Percentiles rank a stretch among this genome's conserved stretches.
These are phyloP conservation scores for Balearica regulorum DNA, from an alignment of 2,797 vertebrate genomes.

Conservation along the genomic window DNA sequence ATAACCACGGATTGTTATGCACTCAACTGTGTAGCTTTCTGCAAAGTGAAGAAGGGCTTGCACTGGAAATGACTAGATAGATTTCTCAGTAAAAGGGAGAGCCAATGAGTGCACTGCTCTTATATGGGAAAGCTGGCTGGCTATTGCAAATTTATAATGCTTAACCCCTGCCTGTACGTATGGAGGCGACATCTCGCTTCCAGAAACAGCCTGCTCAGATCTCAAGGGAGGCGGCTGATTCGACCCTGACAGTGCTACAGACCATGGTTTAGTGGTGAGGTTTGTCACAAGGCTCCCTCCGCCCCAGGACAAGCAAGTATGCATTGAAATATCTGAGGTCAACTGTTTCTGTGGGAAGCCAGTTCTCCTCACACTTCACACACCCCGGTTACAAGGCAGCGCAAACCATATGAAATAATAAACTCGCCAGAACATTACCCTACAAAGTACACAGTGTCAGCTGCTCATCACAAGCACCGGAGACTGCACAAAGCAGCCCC, in stretches of 20 bases:
- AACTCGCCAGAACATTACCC: background rate
- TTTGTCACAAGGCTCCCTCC: background rate
- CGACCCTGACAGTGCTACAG: background rate
- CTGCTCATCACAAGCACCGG: background rate
- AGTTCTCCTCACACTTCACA: background rate
- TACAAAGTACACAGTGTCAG: background rate
- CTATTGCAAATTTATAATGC: background rate
- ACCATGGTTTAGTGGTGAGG: background rate
- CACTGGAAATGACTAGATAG: slow-evolving; percentile 48
- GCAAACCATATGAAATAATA: accelerated
- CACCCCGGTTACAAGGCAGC: background rate
- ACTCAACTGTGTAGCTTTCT: background rate
- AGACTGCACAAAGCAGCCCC: background rate
- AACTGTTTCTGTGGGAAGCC: background rate
- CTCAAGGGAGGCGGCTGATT: background rate
- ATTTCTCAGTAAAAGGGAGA: slow-evolving; percentile 30
- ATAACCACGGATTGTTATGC: background rate
- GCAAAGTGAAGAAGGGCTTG: background rate
- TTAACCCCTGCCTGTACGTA: slow-evolving; percentile 43
- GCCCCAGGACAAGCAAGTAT: background rate
- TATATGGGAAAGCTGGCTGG: slow-evolving; percentile 65
- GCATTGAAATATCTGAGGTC: background rate
- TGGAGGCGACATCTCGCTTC: background rate
- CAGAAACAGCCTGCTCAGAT: background rate
- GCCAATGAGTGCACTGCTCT: slow-evolving; percentile 56